These are phyloP conservation scores for Bombycilla garrulus DNA, from an alignment of 2,113 vertebrate genomes.

Conservation along the genomic window DNA sequence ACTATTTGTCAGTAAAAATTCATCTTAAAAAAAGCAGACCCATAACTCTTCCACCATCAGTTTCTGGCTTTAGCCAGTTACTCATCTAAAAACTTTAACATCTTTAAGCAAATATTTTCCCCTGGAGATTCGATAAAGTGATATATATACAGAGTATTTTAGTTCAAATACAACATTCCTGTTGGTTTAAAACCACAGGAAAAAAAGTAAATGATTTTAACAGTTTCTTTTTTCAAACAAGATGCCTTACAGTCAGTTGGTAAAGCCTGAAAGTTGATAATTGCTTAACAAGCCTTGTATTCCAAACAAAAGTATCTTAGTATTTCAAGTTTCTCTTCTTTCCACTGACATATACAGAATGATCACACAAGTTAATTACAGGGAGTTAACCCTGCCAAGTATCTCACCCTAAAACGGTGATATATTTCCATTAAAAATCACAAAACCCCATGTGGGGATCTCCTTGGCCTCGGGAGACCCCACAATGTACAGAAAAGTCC, in stretches of 20 bases:
- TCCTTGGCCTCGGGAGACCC: no score
- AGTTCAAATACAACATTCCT: neutral
- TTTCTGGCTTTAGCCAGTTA: neutral
- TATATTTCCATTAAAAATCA: neutral
- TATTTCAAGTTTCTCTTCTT: constrained; percentile 10
- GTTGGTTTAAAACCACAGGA: neutral
- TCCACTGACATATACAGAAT: neutral
- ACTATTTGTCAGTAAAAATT: neutral
- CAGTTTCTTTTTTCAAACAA: constrained; percentile 30
- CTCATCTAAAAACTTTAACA: neutral
- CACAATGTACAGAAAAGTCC: no score
- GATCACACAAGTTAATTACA: neutral
- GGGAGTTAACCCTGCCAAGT: neutral
- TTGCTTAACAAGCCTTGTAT: constrained; percentile 39
- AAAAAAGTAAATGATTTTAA: neutral
- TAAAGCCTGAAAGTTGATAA: constrained; percentile 17
- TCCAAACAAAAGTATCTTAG: constrained; percentile 32
- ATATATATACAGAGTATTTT: neutral
- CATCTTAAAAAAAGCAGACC: neutral
- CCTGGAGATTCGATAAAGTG: neutral
- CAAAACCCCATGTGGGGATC: no score
- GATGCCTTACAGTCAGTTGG: constrained; percentile 14
- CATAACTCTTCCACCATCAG: neutral
- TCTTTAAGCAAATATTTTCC: neutral
- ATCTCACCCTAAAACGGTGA: neutral